Evolutionary conservation across 2,113 vertebrate genomes (phyloP), one percentile per base, ranked within the genome.

Genomic region (Steatornis caripensis): DNA sequence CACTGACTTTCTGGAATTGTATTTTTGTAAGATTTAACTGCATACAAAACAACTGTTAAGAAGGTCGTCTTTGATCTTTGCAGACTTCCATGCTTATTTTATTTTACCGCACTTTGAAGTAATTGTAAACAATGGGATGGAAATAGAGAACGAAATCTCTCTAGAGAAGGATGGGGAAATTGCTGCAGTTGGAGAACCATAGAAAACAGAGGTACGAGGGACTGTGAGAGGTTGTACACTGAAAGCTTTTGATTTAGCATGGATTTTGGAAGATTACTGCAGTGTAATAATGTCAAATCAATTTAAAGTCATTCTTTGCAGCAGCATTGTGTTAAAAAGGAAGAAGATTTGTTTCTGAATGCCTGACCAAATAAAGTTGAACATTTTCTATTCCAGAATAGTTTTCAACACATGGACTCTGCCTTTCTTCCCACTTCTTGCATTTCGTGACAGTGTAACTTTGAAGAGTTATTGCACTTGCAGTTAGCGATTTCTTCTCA

Each of bases 41-140:
- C 64, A 70, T 41, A 84, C 14, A 55, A 62, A 89, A 66, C 64
- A 95, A 64, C 51, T 39, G 30, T 62, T 95, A 89, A 78, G 78
- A 86, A 83, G 60, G 41, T 79, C 36, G 5, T 65, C 87, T 92
- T 93, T 94, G 72, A 66, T 95, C 77, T 95, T 93, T 90, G 55
- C 49, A 78, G 70, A 51, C 53, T 62, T 77, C 45, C 89, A 85
- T 4, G 29, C 77, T 94, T 85, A 72, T 87, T 93, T 85, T 65
- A 89, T 91, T 93, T 93, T 91, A 72, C 74, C 49, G 65, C n/a
- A 90, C 74, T 97, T 90, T 72, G 89, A 94, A 93, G 74, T 93
- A 55, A 82, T 82, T 87, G 57, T 85, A 83, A 90, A 69, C 39
- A 93, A 46, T 69, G 24, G 29, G 72, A 87, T 85, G 78, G 89